Percentiles rank a stretch among this genome's conserved stretches.
Conservation (phyloP, 2,113 vertebrate genomes). For the Phrynocephalus versicolor region DNA sequence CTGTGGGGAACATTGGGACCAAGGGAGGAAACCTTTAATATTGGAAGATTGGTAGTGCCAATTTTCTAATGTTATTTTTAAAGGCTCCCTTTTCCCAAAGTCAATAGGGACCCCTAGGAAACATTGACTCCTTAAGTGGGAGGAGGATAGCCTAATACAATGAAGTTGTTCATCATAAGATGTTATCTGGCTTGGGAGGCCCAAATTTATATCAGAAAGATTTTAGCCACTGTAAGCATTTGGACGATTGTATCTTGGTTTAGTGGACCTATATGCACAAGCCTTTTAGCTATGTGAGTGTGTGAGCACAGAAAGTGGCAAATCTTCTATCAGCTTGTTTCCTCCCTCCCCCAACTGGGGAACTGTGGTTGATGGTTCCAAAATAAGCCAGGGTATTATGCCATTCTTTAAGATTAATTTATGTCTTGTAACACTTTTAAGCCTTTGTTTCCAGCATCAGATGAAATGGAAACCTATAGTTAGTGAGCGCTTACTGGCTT, state of each 20-base stretch:
- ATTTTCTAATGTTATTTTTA: too few relatives aligned
- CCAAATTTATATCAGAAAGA: too few relatives aligned
- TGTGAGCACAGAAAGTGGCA: background rate
- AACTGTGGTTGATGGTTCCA: background rate
- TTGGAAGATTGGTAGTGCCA: too few relatives aligned
- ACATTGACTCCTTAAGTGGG: too few relatives aligned
- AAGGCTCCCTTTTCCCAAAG: too few relatives aligned
- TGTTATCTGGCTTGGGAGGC: too few relatives aligned
- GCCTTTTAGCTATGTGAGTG: background rate
- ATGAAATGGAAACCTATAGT: background rate
- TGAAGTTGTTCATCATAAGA: too few relatives aligned
- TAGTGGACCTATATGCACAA: background rate
- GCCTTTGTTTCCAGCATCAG: background rate
- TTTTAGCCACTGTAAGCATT: background rate
- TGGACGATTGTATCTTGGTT: background rate
- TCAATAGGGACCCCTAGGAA: too few relatives aligned
- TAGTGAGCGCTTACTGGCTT: background rate
- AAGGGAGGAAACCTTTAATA: too few relatives aligned
- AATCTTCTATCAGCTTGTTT: background rate
- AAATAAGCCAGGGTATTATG: background rate
- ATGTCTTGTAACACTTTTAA: background rate
- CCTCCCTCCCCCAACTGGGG: background rate
- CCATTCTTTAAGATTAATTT: background rate
- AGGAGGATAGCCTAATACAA: too few relatives aligned
- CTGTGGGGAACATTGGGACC: too few relatives aligned